Conservation (phyloP, 2,888 invertebrate species). For the Amphimallon solstitiale region DNA sequence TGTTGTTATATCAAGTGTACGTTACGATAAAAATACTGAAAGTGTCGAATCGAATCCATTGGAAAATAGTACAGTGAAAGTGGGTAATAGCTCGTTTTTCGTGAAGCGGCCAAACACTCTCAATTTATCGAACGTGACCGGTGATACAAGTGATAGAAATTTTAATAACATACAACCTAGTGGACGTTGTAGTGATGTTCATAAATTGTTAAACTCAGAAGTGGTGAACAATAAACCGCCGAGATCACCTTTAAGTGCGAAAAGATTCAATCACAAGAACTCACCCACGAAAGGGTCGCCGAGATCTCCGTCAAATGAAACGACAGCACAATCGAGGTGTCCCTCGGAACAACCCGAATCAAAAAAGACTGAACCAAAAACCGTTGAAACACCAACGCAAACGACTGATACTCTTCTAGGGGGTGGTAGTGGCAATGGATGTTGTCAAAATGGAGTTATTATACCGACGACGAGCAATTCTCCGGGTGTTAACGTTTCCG, state of each 20-base stretch:
- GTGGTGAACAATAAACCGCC: constrained; percentile 58
- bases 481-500: constrained; percentile 68
- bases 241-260: constrained; percentile 55
- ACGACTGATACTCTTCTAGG: constrained; percentile 59
- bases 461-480: constrained; percentile 37
- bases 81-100: constrained; percentile 46
- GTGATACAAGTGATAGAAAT: constrained; percentile 34
- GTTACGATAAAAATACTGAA: constrained; percentile 43
- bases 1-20: constrained; percentile 46
- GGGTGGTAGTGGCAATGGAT: constrained; percentile 42
- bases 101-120: constrained; percentile 54
- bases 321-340: constrained; percentile 26
- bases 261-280: constrained; percentile 49
- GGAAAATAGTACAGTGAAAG: constrained; percentile 25
- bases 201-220: constrained; percentile 55
- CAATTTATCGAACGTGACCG: constrained; percentile 40
- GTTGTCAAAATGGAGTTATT: constrained; percentile 35
- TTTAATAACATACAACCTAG: constrained; percentile 54
- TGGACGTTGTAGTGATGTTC: constrained; percentile 57
- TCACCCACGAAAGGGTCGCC: constrained; percentile 43
- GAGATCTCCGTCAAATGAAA: constrained; percentile 41
- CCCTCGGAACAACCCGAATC: constrained; percentile 29
- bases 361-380: constrained; percentile 41
- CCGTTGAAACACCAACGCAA: constrained; percentile 58
- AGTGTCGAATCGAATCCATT: constrained; percentile 37